Percentiles rank a stretch among this genome's conserved stretches.
Evolutionary conservation across 2,888 invertebrate genomes (phyloP).

Genomic region (Platycnemis pennipes): DNA sequence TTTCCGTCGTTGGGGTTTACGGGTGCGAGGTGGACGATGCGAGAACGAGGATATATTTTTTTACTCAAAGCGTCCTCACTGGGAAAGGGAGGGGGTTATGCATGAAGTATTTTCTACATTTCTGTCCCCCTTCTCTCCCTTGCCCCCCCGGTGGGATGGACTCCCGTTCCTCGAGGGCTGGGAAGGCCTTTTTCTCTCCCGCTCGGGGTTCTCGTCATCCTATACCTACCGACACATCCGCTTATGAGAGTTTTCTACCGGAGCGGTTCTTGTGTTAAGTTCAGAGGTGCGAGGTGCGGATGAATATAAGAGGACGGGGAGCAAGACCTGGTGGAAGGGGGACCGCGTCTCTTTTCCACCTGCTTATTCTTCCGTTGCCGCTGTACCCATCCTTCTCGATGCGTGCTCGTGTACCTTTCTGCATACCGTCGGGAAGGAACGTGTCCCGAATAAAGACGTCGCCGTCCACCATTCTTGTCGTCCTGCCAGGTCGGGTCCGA

Average conservation of each 20-base stretch:
- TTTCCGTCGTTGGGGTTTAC: neutral
- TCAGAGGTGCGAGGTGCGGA: neutral
- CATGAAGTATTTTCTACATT: conserved; percentile 10
- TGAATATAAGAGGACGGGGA: too few relatives aligned
- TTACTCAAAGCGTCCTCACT: conserved; percentile 8
- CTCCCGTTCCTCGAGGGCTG: neutral
- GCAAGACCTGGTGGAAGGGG: neutral
- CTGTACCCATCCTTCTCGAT: neutral
- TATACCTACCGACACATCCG: neutral
- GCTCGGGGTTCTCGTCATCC: neutral
- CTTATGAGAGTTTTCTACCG: neutral
- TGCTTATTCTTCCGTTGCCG: neutral
- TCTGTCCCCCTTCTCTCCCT: neutral
- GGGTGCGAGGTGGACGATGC: neutral
- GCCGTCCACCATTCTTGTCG: neutral
- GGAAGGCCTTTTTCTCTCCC: neutral
- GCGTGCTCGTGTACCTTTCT: neutral
- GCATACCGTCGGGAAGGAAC: conserved; percentile 15
- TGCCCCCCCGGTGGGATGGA: neutral
- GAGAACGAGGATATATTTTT: neutral
- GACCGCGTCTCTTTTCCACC: neutral
- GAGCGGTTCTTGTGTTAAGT: neutral
- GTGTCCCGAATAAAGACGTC: conserved; percentile 57
- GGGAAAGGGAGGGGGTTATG: neutral
- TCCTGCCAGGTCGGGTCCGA: neutral